Conservation (phyloP, 2,797 vertebrate species). For the Prionace glauca region DNA sequence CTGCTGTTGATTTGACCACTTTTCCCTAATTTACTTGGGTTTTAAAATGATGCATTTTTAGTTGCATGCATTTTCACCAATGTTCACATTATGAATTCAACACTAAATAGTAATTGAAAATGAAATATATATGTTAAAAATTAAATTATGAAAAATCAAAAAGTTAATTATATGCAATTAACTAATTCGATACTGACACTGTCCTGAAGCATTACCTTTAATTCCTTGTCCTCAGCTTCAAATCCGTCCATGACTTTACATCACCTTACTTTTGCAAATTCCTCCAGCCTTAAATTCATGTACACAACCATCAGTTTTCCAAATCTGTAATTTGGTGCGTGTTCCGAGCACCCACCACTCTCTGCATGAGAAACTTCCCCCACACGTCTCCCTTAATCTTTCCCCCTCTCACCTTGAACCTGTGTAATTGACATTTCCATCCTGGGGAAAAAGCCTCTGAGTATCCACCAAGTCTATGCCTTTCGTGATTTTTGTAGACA, state of each 20-base stretch:
- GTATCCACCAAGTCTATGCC: no score
- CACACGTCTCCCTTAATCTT: no score
- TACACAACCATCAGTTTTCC: not conserved
- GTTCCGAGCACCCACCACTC: no score
- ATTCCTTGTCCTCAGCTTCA: not conserved
- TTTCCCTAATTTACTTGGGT: not conserved
- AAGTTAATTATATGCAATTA: not conserved
- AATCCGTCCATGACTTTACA: not conserved
- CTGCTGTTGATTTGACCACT: not conserved
- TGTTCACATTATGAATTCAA: not conserved
- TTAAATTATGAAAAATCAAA: not conserved
- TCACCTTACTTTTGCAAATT: not conserved
- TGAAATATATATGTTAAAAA: not conserved
- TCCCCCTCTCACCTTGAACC: no score
- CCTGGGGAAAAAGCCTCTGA: no score
- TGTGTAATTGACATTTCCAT: no score
- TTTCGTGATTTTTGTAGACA: no score
- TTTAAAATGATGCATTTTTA: not conserved
- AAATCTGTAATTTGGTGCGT: not conserved
- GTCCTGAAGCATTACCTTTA: not conserved
- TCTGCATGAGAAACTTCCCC: no score
- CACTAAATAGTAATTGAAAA: not conserved
- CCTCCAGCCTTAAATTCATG: not conserved
- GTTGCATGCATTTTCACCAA: not conserved
- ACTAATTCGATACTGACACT: not conserved